Base-by-base conservation (phyloP, 2,797 vertebrate genomes). In the Artibeus jamaicensis region DNA sequence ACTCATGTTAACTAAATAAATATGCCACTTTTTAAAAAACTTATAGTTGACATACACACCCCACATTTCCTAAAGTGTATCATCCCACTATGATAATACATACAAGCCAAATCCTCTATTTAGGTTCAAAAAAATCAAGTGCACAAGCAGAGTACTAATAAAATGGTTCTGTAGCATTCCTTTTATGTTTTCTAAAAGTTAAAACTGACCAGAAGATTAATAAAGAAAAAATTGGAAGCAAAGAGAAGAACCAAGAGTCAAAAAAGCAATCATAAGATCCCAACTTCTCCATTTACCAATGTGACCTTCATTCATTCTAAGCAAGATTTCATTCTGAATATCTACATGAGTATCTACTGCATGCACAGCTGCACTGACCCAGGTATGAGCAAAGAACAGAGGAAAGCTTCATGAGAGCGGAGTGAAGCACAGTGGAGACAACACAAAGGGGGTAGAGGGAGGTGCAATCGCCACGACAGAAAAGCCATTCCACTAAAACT, bases 161-260 rank as follows among this genome's bases (percentile, higher is more conserved):
- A 86, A 82, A 77, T 78, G 62, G 32, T 62, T 50, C 68, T 39
- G 12, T 26, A 78, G 21, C 32, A 91, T 68, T 78, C 9, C 15
- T 78, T 86, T 92, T 90, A 95, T 34, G 42, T 86, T 74, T 94
- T 16, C 42, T 73, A 83, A n/a, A 93, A 83, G 37, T 94, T 78
- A 94, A 96, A 94, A 87, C 2, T 44, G 21, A 93, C 29, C n/a
- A 85, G 81, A 86, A 74, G 19, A n/a, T 84, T 85, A 84, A 68
- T 74, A 85, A 93, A 91, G 32, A 89, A 91, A 46, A 89, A 91
- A 37, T 0, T 0, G 15, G 42, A 78, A 88, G 73, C 32, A 76
- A 70, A 79, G 70, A 83, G 62, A 70, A 79, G 70, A 83, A 93
- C 55, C 62, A 77, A 84, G 53, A 90, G 29, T 88, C 91, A 77